These are phyloP conservation scores for Lucifuga dentata DNA, from an alignment of 2,113 vertebrate genomes.

Conservation along the genomic window DNA sequence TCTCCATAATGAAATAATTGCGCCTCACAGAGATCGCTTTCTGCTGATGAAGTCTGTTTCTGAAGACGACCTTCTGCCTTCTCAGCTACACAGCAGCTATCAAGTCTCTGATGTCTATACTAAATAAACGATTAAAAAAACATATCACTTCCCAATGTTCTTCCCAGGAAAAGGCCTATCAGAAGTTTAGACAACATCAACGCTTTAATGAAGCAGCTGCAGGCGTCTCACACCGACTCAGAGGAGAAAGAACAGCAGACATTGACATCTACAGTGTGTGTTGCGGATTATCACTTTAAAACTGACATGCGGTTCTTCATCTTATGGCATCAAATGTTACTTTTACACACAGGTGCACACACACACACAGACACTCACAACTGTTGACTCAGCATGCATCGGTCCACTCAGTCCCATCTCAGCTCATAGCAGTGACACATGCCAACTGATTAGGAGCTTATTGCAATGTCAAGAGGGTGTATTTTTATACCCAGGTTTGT, in stretches of 20 bases:
- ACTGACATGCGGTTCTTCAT: neutral
- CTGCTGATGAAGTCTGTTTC: no score
- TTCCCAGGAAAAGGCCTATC: no score
- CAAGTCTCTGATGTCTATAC: no score
- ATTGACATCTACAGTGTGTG: neutral
- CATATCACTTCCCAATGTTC: no score
- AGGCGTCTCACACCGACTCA: neutral
- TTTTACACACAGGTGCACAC: neutral
- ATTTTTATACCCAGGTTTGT: conserved; percentile 67
- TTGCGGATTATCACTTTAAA: conserved; percentile 13
- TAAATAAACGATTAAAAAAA: no score
- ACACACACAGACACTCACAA: conserved; percentile 17
- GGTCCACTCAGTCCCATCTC: conserved; percentile 39
- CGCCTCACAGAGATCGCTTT: no score
- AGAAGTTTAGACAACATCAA: no score
- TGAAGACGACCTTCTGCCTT: no score
- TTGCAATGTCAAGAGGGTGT: conserved; percentile 64
- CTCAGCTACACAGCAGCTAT: no score
- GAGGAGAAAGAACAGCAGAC: neutral
- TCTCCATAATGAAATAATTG: no score
- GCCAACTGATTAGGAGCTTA: conserved; percentile 74
- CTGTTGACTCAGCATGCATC: conserved; percentile 37
- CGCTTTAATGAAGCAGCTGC: no score
- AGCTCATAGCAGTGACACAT: conserved; percentile 60
- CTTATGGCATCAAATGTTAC: neutral